Evolutionary conservation across 2,797 vertebrate species (phyloP).

Genomic region (Psittacula echo): DNA sequence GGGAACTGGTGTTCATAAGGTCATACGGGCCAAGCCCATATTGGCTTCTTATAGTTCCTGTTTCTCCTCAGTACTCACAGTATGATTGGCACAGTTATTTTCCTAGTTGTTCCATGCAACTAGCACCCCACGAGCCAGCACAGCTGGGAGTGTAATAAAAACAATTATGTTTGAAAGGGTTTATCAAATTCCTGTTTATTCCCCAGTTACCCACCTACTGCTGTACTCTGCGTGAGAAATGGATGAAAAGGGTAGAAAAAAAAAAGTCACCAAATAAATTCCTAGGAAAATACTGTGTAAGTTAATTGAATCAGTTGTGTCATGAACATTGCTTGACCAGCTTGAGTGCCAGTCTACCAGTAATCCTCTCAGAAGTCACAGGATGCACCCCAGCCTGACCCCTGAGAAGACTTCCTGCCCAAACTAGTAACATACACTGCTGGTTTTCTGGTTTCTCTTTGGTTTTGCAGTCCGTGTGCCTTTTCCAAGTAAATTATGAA

Average conservation of each 20-base stretch:
- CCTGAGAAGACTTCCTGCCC: background rate
- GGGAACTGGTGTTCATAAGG: background rate
- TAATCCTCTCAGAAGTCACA: background rate
- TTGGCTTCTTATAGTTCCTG: background rate
- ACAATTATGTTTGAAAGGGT: background rate
- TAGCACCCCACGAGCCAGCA: background rate
- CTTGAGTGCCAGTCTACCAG: background rate
- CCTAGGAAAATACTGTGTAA: background rate
- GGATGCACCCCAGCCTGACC: background rate
- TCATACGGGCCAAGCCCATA: background rate
- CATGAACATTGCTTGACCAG: background rate
- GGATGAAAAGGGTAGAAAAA: background rate
- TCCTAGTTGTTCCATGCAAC: background rate
- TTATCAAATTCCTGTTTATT: background rate
- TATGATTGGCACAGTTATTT: background rate
- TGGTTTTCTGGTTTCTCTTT: background rate
- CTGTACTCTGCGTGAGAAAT: background rate
- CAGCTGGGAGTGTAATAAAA: background rate
- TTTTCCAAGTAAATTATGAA: background rate
- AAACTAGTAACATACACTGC: background rate
- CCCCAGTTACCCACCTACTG: background rate
- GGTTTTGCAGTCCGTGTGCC: background rate
- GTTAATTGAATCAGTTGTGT: background rate
- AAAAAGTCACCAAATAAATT: background rate
- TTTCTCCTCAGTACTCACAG: background rate